Percentiles rank a stretch among this genome's conserved stretches.
Conservation (phyloP, 2,797 vertebrate genomes). For the Pyrocephalus nanus region DNA sequence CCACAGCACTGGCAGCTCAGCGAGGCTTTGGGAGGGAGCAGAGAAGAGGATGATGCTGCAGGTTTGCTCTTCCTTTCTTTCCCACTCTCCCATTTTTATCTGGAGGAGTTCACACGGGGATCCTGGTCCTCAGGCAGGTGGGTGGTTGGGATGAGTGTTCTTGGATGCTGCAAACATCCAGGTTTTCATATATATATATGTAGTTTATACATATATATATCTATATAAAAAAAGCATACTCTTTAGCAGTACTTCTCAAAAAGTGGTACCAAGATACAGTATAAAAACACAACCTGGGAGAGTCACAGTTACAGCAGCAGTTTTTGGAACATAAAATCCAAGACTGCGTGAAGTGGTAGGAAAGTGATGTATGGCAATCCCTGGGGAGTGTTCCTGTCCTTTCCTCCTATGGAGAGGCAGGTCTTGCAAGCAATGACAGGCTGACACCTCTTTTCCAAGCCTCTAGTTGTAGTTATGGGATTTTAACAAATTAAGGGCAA, state of each 20-base stretch:
- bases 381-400: neutral
- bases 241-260: slow-evolving; percentile 54
- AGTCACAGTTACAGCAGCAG: slow-evolving; percentile 58
- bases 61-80: slow-evolving; percentile 2
- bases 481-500: neutral
- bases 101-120: rapidly evolving
- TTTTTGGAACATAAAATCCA: slow-evolving; percentile 59
- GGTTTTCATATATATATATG: neutral
- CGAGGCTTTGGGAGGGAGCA: neutral
- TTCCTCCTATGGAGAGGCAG: neutral
- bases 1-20: neutral
- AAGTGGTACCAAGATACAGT: slow-evolving; percentile 75
- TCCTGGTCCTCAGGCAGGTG: neutral
- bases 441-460: neutral
- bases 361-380: neutral
- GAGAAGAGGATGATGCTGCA: neutral
- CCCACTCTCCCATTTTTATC: neutral
- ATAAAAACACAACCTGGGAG: slow-evolving; percentile 62
- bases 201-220: too few species aligned
- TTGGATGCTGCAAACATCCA: neutral
- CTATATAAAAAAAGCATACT: neutral
- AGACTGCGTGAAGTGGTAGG: slow-evolving; percentile 49
- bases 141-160: neutral
- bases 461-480: rapidly evolving
- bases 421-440: neutral